Evolutionary conservation across 2,113 vertebrate genomes (phyloP).

Genomic region (Cochlearius cochlearius): DNA sequence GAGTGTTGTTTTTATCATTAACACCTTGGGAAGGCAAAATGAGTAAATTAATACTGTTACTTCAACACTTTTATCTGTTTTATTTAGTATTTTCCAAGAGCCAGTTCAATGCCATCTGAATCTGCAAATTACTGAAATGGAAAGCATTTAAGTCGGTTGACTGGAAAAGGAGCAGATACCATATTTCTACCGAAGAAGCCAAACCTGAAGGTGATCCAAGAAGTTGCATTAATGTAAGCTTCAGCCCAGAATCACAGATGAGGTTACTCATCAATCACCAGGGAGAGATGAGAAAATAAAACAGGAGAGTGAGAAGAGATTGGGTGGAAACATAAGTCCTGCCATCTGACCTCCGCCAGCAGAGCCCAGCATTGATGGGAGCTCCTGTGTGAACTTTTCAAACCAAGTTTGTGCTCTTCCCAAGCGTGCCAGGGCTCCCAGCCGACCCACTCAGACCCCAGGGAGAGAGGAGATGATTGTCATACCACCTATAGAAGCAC

Average conservation of each 20-base stretch:
- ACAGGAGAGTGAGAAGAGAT: neutral
- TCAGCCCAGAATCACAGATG: neutral
- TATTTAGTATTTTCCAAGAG: constrained; percentile 12
- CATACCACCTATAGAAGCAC: neutral
- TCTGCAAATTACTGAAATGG: constrained; percentile 13
- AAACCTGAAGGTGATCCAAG: constrained; percentile 16
- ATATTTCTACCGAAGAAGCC: neutral
- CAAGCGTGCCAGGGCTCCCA: neutral
- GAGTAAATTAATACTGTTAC: neutral
- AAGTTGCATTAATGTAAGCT: neutral
- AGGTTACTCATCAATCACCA: neutral
- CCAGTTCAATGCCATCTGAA: neutral
- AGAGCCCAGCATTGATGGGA: neutral
- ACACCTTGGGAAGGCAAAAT: neutral
- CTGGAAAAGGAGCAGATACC: neutral
- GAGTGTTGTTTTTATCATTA: neutral
- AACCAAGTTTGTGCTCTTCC: neutral
- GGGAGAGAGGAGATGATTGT: neutral
- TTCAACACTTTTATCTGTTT: neutral
- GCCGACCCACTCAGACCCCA: neutral
- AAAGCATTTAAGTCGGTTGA: constrained; percentile 1
- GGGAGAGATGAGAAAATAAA: neutral
- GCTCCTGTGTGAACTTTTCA: neutral
- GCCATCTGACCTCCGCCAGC: neutral
- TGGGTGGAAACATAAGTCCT: neutral